Percentiles rank a stretch among this genome's conserved stretches.
Conservation (phyloP, 2,113 vertebrate species). For the Notiomystis cincta region DNA sequence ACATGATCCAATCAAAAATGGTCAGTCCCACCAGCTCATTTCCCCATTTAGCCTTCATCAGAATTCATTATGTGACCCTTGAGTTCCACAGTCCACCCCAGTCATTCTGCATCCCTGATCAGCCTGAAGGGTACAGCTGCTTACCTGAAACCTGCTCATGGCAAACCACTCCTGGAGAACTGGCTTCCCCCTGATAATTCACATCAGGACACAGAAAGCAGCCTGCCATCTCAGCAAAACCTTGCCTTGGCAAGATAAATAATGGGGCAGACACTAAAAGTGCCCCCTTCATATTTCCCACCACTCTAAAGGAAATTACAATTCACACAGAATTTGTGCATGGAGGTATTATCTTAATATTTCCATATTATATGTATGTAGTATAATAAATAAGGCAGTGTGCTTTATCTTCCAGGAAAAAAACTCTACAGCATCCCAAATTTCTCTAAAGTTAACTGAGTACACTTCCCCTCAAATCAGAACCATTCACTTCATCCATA, state of each 20-base stretch:
- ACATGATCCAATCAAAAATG: not conserved
- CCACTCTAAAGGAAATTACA: not conserved
- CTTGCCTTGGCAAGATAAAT: not conserved
- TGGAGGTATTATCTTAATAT: not conserved
- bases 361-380: not conserved
- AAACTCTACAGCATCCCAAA: accelerated
- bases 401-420: not conserved
- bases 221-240: not conserved
- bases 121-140: not conserved
- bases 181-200: not conserved
- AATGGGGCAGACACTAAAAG: not conserved
- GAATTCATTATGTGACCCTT: not conserved
- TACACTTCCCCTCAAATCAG: too few relatives aligned
- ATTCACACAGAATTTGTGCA: not conserved
- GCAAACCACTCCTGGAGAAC: not conserved
- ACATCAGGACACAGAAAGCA: not conserved
- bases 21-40: not conserved
- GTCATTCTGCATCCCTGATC: not conserved
- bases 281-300: accelerated
- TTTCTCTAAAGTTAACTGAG: not conserved
- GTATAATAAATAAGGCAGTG: not conserved
- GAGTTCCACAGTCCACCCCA: not conserved
- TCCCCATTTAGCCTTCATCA: not conserved
- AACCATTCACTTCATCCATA: not conserved
- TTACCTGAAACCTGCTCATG: not conserved